Conservation (phyloP, 2,797 vertebrate genomes). For the Alectoris magna region DNA sequence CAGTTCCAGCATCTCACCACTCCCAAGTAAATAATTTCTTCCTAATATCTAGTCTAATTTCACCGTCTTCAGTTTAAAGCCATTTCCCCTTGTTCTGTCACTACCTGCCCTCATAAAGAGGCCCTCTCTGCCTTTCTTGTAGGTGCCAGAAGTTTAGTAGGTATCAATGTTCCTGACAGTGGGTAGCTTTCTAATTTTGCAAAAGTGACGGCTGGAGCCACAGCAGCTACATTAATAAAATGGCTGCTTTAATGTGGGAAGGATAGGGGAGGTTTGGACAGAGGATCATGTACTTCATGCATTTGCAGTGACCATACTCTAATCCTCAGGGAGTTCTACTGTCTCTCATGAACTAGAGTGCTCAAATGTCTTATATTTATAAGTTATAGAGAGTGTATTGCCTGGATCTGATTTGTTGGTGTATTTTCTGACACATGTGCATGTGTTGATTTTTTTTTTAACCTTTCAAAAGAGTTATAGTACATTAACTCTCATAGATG, state of each 20-base stretch:
- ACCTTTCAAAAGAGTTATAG: not conserved
- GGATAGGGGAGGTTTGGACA: not conserved
- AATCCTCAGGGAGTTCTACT: not conserved
- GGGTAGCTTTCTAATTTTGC: not conserved
- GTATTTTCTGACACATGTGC: not conserved
- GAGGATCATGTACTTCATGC: not conserved
- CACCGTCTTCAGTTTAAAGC: too few relatives aligned
- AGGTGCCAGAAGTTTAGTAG: not conserved
- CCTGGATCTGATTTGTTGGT: not conserved
- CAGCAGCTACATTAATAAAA: too few relatives aligned
- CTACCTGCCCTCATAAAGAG: too few relatives aligned
- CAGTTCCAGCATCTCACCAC: too few relatives aligned
- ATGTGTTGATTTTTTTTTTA: slow-evolving; percentile 26
- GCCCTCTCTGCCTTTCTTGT: not conserved
- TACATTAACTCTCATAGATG: not conserved
- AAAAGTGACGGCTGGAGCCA: not conserved
- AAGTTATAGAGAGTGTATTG: not conserved
- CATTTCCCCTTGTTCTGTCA: too few relatives aligned
- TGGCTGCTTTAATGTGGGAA: not conserved
- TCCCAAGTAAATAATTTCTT: too few relatives aligned
- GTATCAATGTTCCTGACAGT: not conserved
- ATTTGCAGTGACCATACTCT: not conserved
- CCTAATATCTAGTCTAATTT: too few relatives aligned
- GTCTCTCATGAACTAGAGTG: not conserved
- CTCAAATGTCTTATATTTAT: not conserved